Evolutionary conservation across 35 echinoderm and acorn worm genomes (phyloP).

Genomic region (Patiria miniata): DNA sequence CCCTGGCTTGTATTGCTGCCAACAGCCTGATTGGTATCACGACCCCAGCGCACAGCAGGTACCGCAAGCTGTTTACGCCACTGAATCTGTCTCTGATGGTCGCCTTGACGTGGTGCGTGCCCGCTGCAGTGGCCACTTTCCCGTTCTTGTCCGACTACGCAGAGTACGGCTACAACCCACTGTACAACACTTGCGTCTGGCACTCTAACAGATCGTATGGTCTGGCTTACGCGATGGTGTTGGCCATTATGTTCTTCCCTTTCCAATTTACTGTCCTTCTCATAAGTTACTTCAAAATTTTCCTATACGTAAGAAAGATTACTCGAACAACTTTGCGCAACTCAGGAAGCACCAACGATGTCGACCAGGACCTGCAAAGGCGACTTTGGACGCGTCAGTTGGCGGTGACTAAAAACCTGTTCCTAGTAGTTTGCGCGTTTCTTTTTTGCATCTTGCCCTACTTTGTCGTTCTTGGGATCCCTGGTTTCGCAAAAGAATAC

Average conservation of each 20-base stretch:
- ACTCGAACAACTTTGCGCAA: too few relatives aligned
- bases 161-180: constrained; percentile 54
- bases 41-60: not conserved
- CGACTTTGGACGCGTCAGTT: not conserved
- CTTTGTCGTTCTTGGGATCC: constrained; percentile 17
- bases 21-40: constrained; percentile 6
- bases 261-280: not conserved
- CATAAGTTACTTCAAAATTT: not conserved
- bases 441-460: constrained; percentile 50
- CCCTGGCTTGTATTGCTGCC: constrained; percentile 41
- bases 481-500: not conserved
- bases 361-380: too few relatives aligned
- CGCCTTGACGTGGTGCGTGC: constrained; percentile 54
- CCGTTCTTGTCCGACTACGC: constrained; percentile 50
- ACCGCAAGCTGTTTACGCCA: not conserved
- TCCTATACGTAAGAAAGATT: not conserved
- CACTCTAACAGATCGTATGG: constrained; percentile 42
- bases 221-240: constrained; percentile 11
- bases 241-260: not conserved
- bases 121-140: constrained; percentile 32
- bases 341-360: too few relatives aligned
- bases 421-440: constrained; percentile 54
- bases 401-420: constrained; percentile 53
- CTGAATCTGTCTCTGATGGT: constrained; percentile 31
- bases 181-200: constrained; percentile 60